These are phyloP conservation scores for Dendrolimus houi DNA, from an alignment of 2,888 invertebrate species.

Conservation along the genomic window DNA sequence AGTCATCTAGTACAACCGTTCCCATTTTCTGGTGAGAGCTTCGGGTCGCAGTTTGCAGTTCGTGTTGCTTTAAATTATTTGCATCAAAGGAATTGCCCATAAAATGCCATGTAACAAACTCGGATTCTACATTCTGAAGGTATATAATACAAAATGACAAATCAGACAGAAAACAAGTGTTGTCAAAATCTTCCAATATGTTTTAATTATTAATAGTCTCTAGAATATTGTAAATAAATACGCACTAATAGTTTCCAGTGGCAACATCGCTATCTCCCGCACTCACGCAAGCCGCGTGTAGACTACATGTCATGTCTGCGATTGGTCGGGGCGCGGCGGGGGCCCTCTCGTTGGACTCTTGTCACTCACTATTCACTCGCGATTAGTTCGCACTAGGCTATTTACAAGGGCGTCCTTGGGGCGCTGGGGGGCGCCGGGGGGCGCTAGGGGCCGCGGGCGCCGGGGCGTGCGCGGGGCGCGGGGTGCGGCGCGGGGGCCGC, in stretches of 20 bases:
- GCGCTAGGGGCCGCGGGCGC: constrained; percentile 10
- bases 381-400: constrained; percentile 1
- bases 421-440: constrained; percentile 9
- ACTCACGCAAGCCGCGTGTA: no score
- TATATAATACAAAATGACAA: no score
- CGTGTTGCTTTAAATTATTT: no score
- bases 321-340: no score
- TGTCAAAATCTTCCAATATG: no score
- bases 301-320: neutral
- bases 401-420: constrained; percentile 4
- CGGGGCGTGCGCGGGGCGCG: constrained; percentile 9
- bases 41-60: no score
- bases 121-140: no score
- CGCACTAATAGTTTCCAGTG: neutral
- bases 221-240: neutral
- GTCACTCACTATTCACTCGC: constrained; percentile 6
- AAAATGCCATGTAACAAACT: no score
- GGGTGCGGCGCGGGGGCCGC: constrained; percentile 29
- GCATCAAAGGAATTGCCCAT: no score
- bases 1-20: no score
- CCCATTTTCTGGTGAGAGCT: no score
- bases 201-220: constrained; percentile 25
- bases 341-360: neutral
- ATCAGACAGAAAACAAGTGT: no score
- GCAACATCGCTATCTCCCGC: neutral